These are phyloP conservation scores for Helobdella robusta DNA, from an alignment of 2,888 invertebrate genomes.

Conservation along the genomic window DNA sequence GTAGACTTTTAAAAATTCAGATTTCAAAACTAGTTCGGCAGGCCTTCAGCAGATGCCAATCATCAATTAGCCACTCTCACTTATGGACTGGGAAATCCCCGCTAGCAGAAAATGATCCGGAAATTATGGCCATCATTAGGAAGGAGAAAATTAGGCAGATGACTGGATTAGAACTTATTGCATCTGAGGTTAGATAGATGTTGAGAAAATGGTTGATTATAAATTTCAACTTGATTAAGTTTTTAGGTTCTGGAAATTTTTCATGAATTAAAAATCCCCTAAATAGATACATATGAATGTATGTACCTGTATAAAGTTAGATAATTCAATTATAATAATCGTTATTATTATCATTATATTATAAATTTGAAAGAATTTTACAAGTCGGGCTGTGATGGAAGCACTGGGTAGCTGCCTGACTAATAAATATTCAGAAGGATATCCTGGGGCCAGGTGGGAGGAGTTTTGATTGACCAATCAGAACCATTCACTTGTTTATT, in stretches of 20 bases:
- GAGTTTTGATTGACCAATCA: slow-evolving; percentile 19
- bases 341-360: not conserved
- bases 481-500: too few relatives aligned
- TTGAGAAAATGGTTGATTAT: too few relatives aligned
- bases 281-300: too few relatives aligned
- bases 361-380: slow-evolving; percentile 48
- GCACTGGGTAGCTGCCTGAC: slow-evolving; percentile 54
- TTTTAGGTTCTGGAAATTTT: too few relatives aligned
- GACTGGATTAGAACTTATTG: slow-evolving; percentile 84
- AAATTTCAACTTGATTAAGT: too few relatives aligned
- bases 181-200: slow-evolving; percentile 63
- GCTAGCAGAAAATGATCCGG: slow-evolving; percentile 69
- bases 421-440: slow-evolving; percentile 58
- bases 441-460: slow-evolving; percentile 52
- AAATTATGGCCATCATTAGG: slow-evolving; percentile 69
- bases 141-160: slow-evolving; percentile 75
- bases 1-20: too few relatives aligned
- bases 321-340: not conserved
- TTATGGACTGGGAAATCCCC: slow-evolving; percentile 32
- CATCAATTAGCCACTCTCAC: too few relatives aligned
- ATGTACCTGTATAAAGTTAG: too few relatives aligned
- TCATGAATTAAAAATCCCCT: not conserved
- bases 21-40: too few relatives aligned
- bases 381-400: slow-evolving; percentile 51
- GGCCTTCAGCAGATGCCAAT: too few relatives aligned